Conservation (phyloP, 2,797 vertebrate genomes). For the Triplophysa bombifrons region DNA sequence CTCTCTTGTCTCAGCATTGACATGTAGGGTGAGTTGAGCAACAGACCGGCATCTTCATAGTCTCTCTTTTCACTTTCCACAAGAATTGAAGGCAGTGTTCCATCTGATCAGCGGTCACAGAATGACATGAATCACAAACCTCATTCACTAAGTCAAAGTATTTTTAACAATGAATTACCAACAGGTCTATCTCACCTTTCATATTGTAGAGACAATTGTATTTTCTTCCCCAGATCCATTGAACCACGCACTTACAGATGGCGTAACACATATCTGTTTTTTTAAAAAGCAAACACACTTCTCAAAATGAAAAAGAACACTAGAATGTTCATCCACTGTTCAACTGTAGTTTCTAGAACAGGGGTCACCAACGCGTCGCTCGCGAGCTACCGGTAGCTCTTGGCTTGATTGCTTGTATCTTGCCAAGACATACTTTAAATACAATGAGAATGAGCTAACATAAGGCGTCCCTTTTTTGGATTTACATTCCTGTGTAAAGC, state of each 20-base stretch:
- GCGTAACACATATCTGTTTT: background rate
- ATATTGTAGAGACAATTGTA: slow-evolving; percentile 3
- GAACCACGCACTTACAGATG: background rate
- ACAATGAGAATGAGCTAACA: too few relatives aligned
- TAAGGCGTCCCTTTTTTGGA: too few relatives aligned
- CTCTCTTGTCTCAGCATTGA: slow-evolving; percentile 16
- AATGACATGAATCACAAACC: background rate
- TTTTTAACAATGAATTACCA: too few relatives aligned
- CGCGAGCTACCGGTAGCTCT: too few relatives aligned
- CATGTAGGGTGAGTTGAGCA: slow-evolving; percentile 18
- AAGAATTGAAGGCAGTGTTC: background rate
- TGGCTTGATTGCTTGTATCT: too few relatives aligned
- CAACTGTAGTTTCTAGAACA: too few relatives aligned
- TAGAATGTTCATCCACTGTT: too few relatives aligned
- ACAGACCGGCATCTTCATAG: background rate
- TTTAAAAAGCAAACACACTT: background rate
- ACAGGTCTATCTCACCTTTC: background rate
- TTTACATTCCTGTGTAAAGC: too few relatives aligned
- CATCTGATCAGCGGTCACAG: background rate
- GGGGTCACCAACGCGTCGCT: too few relatives aligned
- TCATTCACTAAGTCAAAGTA: too few relatives aligned
- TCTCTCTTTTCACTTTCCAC: background rate
- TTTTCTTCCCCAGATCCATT: slow-evolving; percentile 5
- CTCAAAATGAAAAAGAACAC: too few relatives aligned
- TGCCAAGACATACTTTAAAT: too few relatives aligned